These are phyloP conservation scores for Drosophila subquinaria DNA, from an alignment of 2,888 invertebrate genomes.

Conservation along the genomic window DNA sequence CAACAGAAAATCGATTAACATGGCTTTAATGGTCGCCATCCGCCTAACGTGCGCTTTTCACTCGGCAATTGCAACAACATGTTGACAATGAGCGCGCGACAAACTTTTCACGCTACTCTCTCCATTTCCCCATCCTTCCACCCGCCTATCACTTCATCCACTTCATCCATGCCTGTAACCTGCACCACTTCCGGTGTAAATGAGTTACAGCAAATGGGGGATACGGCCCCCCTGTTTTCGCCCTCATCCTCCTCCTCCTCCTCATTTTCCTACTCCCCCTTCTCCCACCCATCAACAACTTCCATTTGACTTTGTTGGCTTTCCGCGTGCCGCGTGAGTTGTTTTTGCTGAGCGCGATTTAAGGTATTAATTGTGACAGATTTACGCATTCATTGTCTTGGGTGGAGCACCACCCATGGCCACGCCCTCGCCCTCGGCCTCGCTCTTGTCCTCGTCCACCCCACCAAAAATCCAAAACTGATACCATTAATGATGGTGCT, in stretches of 20 bases:
- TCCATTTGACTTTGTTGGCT: constrained; percentile 35
- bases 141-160: neutral
- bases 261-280: neutral
- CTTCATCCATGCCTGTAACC: constrained; percentile 9
- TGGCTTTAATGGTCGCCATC: constrained; percentile 69
- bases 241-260: neutral
- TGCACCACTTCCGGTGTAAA: constrained; percentile 55
- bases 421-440: neutral
- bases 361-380: constrained; percentile 77
- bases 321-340: constrained; percentile 43
- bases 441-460: neutral
- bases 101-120: constrained; percentile 38
- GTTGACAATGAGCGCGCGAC: constrained; percentile 48
- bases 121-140: neutral
- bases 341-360: constrained; percentile 46
- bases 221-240: neutral
- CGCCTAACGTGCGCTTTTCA: constrained; percentile 19
- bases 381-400: constrained; percentile 65
- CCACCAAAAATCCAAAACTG: constrained; percentile 6
- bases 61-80: constrained; percentile 54
- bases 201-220: constrained; percentile 37
- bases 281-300: constrained; percentile 4
- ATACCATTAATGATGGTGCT: constrained; percentile 45
- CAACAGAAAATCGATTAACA: constrained; percentile 78
- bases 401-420: neutral